phyloP scores from a whole-genome alignment of 2,113 vertebrate genomes.

The Psilopogon haemacephalus region DNA sequence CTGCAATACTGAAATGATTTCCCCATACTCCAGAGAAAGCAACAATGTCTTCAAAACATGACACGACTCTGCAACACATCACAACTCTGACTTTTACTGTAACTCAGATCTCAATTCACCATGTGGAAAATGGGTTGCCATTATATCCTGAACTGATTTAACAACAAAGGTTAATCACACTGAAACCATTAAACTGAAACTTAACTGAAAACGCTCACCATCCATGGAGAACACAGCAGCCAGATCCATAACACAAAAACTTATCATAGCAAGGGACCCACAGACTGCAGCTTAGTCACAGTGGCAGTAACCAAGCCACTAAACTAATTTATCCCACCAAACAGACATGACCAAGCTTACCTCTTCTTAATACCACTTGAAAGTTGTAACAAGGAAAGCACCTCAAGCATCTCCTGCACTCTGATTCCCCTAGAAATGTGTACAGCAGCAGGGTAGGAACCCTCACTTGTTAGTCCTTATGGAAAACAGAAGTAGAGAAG shows the following conservation, averaged over 20 bases:
- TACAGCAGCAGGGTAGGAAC: not conserved
- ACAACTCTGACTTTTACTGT: fast-evolving
- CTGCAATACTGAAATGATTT: not conserved
- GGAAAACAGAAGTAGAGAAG: not conserved
- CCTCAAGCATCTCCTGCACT: not conserved
- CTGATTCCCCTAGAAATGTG: not conserved
- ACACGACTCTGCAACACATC: not conserved
- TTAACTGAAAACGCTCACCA: not conserved
- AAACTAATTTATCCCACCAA: not conserved
- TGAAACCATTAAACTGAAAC: not conserved
- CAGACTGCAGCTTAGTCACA: not conserved
- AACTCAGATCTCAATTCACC: not conserved
- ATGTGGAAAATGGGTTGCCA: not conserved
- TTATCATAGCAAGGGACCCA: not conserved
- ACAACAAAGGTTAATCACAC: not conserved
- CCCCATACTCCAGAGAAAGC: not conserved
- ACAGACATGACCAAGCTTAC: not conserved
- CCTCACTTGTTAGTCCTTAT: not conserved
- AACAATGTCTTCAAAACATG: not conserved
- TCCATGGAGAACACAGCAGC: not conserved
- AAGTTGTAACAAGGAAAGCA: not conserved
- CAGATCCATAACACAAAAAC: not conserved
- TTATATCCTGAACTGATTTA: not conserved
- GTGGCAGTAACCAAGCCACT: not conserved
- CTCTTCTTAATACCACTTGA: not conserved